Evolutionary conservation across 2,888 invertebrate genomes (phyloP).

Genomic region (Acronicta psi): DNA sequence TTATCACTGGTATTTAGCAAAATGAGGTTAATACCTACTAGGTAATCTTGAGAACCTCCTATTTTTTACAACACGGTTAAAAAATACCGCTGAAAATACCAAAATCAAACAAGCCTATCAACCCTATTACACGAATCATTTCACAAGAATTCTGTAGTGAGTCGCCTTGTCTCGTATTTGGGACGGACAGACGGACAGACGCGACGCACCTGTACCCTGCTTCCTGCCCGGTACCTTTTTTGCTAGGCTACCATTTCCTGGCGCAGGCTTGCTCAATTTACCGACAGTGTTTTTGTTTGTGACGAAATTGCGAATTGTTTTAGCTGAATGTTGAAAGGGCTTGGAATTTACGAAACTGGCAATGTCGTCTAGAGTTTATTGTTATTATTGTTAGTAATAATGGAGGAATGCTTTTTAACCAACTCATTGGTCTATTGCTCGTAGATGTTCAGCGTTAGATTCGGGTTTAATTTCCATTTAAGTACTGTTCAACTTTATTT

Average conservation of each 20-base stretch:
- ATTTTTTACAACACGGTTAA: too few species aligned
- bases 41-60: too few species aligned
- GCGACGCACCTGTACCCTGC: constrained; percentile 74
- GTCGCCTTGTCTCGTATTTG: constrained; percentile 62
- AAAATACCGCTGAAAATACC: not conserved
- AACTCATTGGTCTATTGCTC: too few species aligned
- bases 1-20: too few species aligned
- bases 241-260: constrained; percentile 74
- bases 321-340: not conserved
- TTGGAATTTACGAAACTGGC: not conserved
- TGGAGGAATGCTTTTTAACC: not conserved
- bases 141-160: constrained; percentile 51
- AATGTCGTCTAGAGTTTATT: not conserved
- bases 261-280: constrained; percentile 58
- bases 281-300: constrained; percentile 39
- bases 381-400: not conserved
- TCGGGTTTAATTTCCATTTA: too few species aligned
- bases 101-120: constrained; percentile 9
- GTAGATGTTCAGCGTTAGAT: too few species aligned
- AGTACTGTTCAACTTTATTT: too few species aligned
- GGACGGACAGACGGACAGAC: constrained; percentile 64
- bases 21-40: too few species aligned
- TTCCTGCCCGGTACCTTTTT: constrained; percentile 70
- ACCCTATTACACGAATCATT: constrained; percentile 42
- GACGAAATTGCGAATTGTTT: constrained; percentile 28